Base-by-base conservation (phyloP, 2,797 vertebrate species). In the Acanthurus lineatus region DNA sequence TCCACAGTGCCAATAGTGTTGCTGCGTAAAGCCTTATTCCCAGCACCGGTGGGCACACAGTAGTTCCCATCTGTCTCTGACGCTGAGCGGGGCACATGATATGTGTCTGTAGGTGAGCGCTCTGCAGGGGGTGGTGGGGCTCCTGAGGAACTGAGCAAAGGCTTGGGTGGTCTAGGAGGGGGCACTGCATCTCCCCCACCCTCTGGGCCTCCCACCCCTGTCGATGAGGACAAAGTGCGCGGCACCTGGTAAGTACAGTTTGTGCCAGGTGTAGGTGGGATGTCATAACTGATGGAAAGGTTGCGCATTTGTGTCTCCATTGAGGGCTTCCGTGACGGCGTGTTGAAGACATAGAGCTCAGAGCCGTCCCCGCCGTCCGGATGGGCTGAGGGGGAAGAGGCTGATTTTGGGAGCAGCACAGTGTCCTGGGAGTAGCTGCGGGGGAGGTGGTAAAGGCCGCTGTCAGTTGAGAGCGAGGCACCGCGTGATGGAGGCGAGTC, bases 401-500 rank as follows among this genome's bases (percentile, higher is more conserved):
- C 94, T 0, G 92, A 95, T 38, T 96, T 96, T 70, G 97, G 97
- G 77, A 97, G 88, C 66, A 98, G 95, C 81, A 96, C 96, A 47
- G 95, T 96, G 89, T 99, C 98, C 70, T 99, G 97, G n/a, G 98
- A 99, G 66, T 97, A 98, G 91, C 97, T 99, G 88, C 98, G 95
- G 0, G 98, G 98, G 76, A 99, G 95, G 89, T 96, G 96, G 90
- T 99, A 99, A 63, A 98, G 94, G 90, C 95, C 92, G 3, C 95
- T 81, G 79, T 99, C 98, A 4, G 93, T 88, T 0, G 96, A 96
- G 0, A 96, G 69, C 2, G 97, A 96, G 7, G 93, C 90, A 3
- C 94, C 87, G 0, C 98, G 96, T 1, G 96, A 92, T 0, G 97
- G 97, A 0, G 96, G 97, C 4, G 97, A 99, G 92, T 99, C 98